phyloP scores from a whole-genome alignment of 53 echinoderm and acorn worm species.

The Apostichopus leukothele region DNA sequence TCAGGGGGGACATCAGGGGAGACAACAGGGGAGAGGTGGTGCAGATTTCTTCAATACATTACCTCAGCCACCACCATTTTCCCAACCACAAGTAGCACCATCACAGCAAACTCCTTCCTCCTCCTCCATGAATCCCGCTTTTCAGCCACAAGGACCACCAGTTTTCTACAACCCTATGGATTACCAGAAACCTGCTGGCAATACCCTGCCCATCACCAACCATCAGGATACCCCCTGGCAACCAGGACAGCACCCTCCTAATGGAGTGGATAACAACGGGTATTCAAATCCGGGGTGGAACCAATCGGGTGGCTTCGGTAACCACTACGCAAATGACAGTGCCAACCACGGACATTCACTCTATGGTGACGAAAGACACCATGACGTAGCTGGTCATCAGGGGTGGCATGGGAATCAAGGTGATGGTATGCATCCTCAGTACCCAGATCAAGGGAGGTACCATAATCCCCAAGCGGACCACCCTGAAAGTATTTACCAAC shows the following conservation, averaged over 20 bases:
- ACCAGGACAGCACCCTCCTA: constrained; percentile 28
- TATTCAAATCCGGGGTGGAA: constrained; percentile 17
- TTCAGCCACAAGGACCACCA: constrained; percentile 44
- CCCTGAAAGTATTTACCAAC: background rate
- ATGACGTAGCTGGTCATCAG: background rate
- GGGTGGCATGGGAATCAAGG: constrained; percentile 13
- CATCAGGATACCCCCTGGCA: constrained; percentile 30
- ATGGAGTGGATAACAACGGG: constrained; percentile 39
- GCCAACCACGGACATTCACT: background rate
- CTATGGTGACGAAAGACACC: constrained; percentile 12
- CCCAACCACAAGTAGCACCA: constrained; percentile 33
- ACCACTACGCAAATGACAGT: constrained; percentile 21
- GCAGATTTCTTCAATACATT: constrained; percentile 32
- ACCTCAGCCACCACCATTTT: background rate
- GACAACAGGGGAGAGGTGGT: constrained; percentile 15
- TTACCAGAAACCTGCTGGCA: constrained; percentile 29
- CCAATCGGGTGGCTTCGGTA: background rate
- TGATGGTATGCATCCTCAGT: background rate
- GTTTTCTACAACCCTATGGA: constrained; percentile 43
- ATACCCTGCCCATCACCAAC: constrained; percentile 13
- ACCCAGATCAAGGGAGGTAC: constrained; percentile 1
- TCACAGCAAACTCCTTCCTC: background rate
- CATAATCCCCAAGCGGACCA: constrained; percentile 9
- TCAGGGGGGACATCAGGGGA: background rate
- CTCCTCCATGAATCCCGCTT: constrained; percentile 42